Evolutionary conservation across 1,140 invertebrate species (phyloP).

Genomic region (Sycophaga agraensis): DNA sequence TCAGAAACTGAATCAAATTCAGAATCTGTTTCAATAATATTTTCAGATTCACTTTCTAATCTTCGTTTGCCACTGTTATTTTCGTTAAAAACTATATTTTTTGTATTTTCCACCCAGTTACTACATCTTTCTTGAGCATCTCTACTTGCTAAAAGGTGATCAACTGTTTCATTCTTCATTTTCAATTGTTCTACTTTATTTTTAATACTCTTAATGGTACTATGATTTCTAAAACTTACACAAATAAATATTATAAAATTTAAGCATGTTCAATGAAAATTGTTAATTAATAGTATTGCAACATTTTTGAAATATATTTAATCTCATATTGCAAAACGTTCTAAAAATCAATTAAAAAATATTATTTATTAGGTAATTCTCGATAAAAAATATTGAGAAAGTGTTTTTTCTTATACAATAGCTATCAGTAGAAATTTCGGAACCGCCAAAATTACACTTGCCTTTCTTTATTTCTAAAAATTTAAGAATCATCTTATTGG

Average conservation of each 20-base stretch:
- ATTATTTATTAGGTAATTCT: too few relatives aligned
- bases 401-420: neutral
- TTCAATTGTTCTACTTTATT: too few relatives aligned
- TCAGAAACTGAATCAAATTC: conserved; percentile 55
- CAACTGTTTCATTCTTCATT: conserved; percentile 33
- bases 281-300: too few relatives aligned
- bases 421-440: neutral
- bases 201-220: too few relatives aligned
- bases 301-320: too few relatives aligned
- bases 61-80: conserved; percentile 16
- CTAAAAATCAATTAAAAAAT: too few relatives aligned
- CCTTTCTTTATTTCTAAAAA: neutral
- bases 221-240: too few relatives aligned
- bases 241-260: too few relatives aligned
- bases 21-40: conserved; percentile 48
- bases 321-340: too few relatives aligned
- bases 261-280: too few relatives aligned
- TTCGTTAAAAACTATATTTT: conserved; percentile 27
- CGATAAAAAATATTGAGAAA: too few relatives aligned
- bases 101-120: conserved; percentile 46
- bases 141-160: conserved; percentile 38
- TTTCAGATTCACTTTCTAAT: conserved; percentile 38
- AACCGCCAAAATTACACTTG: conserved; percentile 7
- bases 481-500: conserved; percentile 3
- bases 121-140: conserved; percentile 46